Evolutionary conservation across 1,140 invertebrate genomes (phyloP), one percentile per base, ranked within the genome.

Genomic region (Drosophila erecta): DNA sequence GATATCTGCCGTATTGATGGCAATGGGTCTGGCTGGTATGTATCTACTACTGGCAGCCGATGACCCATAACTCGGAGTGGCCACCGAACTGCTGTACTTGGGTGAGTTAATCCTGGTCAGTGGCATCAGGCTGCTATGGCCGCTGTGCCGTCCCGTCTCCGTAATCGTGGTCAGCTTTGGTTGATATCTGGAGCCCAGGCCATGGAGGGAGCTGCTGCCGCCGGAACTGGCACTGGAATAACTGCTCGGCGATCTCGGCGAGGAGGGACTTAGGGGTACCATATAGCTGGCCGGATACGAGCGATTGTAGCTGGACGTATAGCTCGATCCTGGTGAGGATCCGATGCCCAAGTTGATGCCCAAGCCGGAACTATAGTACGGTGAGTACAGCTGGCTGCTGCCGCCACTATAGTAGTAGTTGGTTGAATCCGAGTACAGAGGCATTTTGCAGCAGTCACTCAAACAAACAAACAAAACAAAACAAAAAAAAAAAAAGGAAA

Each of bases 1-100:
- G 72, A 97, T 97, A 84, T 97, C 96, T 2, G 96, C 95, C 4
- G 96, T 97, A 84, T 97, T 96, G 33, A 97, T 96, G 65, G 93
- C 93, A 15, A 95, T 94, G 6, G 95, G 95, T 43, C 94, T 93
- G 2, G 94, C 91, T 27, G 94, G 92, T 72, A 93, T 94, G 64
- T 92, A 93, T 14, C 93, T 90, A 22, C 93, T 41, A 87, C 17
- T 67, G 62, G 50, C 12, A 37, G 57, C n/a, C 56, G 55, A 47
- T 35, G 58, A 51, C 47, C 71, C 15, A 20, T 80, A 80, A n/a
- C 72, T 84, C 20, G 66, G 44, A 1, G 58, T 58, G 0, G 66
- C 20, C 0, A 60, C 61, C 14, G 56, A 41, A 6, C 61, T 55
- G 30, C 65, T 61, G 33, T 93, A 90, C 59, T 93, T 93, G 0